Conservation (phyloP, 2,888 invertebrate genomes). For the Argyra leucocephala region DNA sequence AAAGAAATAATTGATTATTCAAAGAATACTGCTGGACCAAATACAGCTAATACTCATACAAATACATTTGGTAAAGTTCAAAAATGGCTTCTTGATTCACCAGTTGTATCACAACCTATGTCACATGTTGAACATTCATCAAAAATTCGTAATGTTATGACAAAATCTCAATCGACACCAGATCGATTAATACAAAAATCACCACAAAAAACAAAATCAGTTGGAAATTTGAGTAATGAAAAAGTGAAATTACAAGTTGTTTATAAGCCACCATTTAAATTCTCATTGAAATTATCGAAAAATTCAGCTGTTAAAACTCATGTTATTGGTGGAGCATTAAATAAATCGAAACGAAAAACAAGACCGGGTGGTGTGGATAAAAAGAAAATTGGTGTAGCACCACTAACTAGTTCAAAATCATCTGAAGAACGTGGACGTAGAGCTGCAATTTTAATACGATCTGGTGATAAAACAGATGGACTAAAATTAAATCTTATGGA, state of each 20-base stretch:
- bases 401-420: neutral
- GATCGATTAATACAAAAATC: slow-evolving; percentile 57
- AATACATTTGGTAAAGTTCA: slow-evolving; percentile 66
- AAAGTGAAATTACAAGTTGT: slow-evolving; percentile 74
- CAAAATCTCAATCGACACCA: slow-evolving; percentile 78
- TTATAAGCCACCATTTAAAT: slow-evolving; percentile 79
- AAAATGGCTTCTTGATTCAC: slow-evolving; percentile 72
- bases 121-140: slow-evolving; percentile 43
- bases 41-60: slow-evolving; percentile 44
- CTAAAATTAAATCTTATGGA: slow-evolving; percentile 33
- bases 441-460: slow-evolving; percentile 35
- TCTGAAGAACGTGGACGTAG: slow-evolving; percentile 32
- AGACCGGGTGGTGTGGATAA: slow-evolving; percentile 24
- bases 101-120: slow-evolving; percentile 43
- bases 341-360: slow-evolving; percentile 33
- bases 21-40: slow-evolving; percentile 25
- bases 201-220: slow-evolving; percentile 58
- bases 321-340: slow-evolving; percentile 33
- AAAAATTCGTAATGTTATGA: slow-evolving; percentile 47
- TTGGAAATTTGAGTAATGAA: slow-evolving; percentile 56
- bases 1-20: slow-evolving; percentile 71
- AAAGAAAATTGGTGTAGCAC: slow-evolving; percentile 24
- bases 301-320: slow-evolving; percentile 42
- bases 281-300: slow-evolving; percentile 62
- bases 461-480: slow-evolving; percentile 34